Conservation (phyloP, 2,797 vertebrate genomes). For the Sardinella longiceps region DNA sequence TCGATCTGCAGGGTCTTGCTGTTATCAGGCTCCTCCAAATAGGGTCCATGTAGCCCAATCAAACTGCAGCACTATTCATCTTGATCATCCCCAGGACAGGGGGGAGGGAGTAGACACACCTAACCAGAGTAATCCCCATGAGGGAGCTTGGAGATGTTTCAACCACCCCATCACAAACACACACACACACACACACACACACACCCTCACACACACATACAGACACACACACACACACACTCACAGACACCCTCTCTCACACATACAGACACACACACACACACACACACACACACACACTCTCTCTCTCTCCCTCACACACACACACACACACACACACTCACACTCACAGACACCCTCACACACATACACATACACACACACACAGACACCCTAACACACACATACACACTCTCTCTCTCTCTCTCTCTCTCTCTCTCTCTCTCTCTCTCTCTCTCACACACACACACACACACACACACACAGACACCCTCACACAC, state of each 20-base stretch:
- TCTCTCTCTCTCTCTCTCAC: too few relatives aligned
- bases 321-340: too few relatives aligned
- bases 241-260: too few relatives aligned
- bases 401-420: background rate
- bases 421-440: too few relatives aligned
- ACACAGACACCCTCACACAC: background rate
- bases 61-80: background rate
- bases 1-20: background rate
- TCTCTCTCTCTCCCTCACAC: too few relatives aligned
- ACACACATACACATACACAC: too few relatives aligned
- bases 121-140: background rate
- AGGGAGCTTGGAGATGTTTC: background rate
- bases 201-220: background rate
- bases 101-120: background rate
- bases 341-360: background rate
- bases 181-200: background rate
- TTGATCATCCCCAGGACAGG: background rate
- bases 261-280: background rate
- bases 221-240: background rate
- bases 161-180: background rate
- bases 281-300: too few relatives aligned
- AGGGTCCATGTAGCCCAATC: background rate
- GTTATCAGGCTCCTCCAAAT: background rate
- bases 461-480: constrained; percentile 5
- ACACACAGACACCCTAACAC: too few relatives aligned